Conservation (phyloP, 2,113 vertebrate species). For the Thymallus thymallus region DNA sequence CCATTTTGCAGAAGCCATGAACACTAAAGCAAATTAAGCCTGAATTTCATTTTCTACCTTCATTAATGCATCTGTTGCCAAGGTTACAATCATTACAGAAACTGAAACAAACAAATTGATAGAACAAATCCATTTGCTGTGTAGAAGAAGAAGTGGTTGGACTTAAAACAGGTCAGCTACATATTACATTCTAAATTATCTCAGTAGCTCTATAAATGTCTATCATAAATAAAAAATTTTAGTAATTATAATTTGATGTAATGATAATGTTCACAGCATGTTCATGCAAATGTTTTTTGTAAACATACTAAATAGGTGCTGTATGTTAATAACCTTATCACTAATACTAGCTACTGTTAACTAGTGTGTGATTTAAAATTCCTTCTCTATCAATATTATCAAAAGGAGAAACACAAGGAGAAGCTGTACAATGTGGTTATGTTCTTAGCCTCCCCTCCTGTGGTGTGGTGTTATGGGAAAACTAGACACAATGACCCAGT, state of each 20-base stretch:
- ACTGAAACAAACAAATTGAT: slow-evolving; percentile 57
- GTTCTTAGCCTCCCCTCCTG: too few relatives aligned
- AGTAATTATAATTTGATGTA: slow-evolving; percentile 21
- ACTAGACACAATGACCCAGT: too few relatives aligned
- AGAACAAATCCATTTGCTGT: slow-evolving; percentile 43
- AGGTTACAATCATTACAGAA: slow-evolving; percentile 69
- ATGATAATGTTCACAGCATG: slow-evolving; percentile 24
- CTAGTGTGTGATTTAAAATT: neutral
- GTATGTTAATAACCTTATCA: slow-evolving; percentile 2
- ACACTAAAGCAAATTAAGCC: slow-evolving; percentile 72
- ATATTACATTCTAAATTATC: slow-evolving; percentile 56
- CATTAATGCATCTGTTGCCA: slow-evolving; percentile 74
- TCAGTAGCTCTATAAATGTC: slow-evolving; percentile 46
- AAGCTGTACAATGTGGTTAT: too few relatives aligned
- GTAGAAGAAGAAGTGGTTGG: slow-evolving; percentile 43
- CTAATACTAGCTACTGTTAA: slow-evolving; percentile 5
- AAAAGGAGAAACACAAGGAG: too few relatives aligned
- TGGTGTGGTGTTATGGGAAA: too few relatives aligned
- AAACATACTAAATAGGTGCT: neutral
- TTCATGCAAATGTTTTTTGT: neutral
- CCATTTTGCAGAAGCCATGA: slow-evolving; percentile 63
- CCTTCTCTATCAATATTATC: too few relatives aligned
- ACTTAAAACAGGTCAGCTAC: slow-evolving; percentile 48
- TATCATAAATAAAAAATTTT: slow-evolving; percentile 57
- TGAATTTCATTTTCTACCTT: slow-evolving; percentile 73